Base-by-base conservation (phyloP, 2,797 vertebrate genomes). In the Spea hammondii region DNA sequence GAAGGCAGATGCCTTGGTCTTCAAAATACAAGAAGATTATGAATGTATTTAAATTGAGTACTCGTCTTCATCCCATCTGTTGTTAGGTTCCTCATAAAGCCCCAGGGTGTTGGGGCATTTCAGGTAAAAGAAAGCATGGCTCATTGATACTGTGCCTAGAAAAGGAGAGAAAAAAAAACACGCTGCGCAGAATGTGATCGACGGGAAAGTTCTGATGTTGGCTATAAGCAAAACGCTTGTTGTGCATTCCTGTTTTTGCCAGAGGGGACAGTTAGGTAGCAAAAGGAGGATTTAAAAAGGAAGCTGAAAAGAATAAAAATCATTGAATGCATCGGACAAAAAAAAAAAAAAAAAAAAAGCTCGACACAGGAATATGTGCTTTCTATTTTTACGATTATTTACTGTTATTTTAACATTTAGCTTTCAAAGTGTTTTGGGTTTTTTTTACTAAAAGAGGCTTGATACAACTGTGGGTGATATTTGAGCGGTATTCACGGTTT, bases 261-360 rank as follows among this genome's bases (percentile, higher is more conserved):
- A 48, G 67, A 72, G 79, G 73, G 72, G 73, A 76, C 73, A 71
- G 67, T 80, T 80, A 66, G 49, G 71, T 70, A 80, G 79, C 73
- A 71, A 76, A 32, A 76, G 73, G 67, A 76, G 73, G 46, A 66
- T 14, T 44, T 57, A 65, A 57, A 65, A 70, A 6, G 10, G 1
- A 11, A 70, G 17, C 10, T 45, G 55, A 60, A 69, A 4, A 53
- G 54, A 74, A 79, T 53, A 8, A 74, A 49, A 79, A 75, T 48
- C 62, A 74, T 76, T 76, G 65, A 74, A 74, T 74, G 72, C 13
- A 6, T 65, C 60, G 10, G 32, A 60, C 71, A 49, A 50, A 64
- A 14, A 14, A 14, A 54, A 6, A 14, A 14, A 14, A 54, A 6
- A 8, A 13, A 62, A 72, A 17, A 8, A 13, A 62, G 59, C 13